Percentiles rank a stretch among this genome's conserved stretches.
Evolutionary conservation across 1,140 invertebrate genomes (phyloP).

Genomic region (Anastrepha obliqua): DNA sequence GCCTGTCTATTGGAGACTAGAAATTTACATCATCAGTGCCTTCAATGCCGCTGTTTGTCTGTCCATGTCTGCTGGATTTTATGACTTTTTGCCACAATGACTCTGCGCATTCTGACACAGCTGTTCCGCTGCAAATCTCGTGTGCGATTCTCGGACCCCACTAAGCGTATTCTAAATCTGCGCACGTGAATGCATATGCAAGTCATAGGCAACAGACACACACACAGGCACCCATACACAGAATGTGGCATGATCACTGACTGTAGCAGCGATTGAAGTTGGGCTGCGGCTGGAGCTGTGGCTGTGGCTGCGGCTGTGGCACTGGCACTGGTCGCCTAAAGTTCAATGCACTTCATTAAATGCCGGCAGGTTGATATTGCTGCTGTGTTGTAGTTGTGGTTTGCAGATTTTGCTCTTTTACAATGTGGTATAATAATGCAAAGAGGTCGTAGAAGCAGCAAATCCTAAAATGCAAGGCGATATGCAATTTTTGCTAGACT

Average conservation of each 20-base stretch:
- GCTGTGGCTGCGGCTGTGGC: conserved; percentile 11
- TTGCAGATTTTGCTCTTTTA: conserved; percentile 25
- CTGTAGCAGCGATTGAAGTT: not conserved
- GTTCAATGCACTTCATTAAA: conserved; percentile 24
- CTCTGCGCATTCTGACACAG: not conserved
- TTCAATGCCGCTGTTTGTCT: not conserved
- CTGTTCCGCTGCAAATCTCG: not conserved
- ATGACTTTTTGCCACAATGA: conserved; percentile 4
- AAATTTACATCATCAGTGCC: not conserved
- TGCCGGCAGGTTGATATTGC: conserved; percentile 3
- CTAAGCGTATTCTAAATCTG: conserved; percentile 32
- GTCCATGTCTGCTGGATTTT: not conserved
- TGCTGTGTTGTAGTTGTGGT: not conserved
- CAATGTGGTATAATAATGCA: not conserved
- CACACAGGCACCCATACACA: not conserved
- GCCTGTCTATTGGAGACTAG: not conserved
- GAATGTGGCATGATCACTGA: conserved; percentile 26
- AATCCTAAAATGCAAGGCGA: conserved; percentile 30
- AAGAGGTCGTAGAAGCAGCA: not conserved
- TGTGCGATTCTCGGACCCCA: not conserved
- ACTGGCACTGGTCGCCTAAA: conserved; percentile 4
- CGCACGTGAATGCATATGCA: conserved; percentile 17
- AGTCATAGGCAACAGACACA: not conserved
- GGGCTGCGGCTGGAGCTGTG: not conserved
- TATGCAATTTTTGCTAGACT: not conserved